Evolutionary conservation across 1,140 invertebrate species (phyloP), one percentile per base, ranked within the genome.

Genomic region (Gonatopus flavifemur): DNA sequence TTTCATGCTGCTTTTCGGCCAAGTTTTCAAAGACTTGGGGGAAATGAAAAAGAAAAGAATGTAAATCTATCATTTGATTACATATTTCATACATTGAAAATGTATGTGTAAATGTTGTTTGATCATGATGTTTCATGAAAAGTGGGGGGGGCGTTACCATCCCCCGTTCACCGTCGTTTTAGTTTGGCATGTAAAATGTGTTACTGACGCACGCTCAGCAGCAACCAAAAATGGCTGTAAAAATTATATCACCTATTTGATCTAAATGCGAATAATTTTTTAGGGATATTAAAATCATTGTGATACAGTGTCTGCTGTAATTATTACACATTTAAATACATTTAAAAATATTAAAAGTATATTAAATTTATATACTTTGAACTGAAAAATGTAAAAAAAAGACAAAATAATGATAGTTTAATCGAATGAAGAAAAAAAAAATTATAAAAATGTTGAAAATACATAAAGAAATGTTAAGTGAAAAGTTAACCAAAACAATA

Each of bases 281-380:
- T 51, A 50, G 31, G 55, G 49, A 49, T 28, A 52, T 53, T 37
- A 55, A 55, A 35, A 19, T 59, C 49, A 46, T 50, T 60, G 52
- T 57, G 53, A 62, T 62, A 56, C 24, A 55, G 42, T 52, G 49
- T 60, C 31, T 39, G 44, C 47, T 49, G 37, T 56, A 52, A 45
- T 43, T 49, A 28, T 12, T 48, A 45, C 12, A 25, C 25, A 12
- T 28, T 32, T 30, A 49, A 19, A 19, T 10, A 44, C 33, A 30
- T 28, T 28, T 28, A 28, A 7, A 12, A 7, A 28, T 28, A 12
- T 28, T 28, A 28, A 12, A 28, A 28, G 25, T 7, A 28, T n/a
- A n/a, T n/a, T 15, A 46, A 38, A 46, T 31, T 31, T 28, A 24
- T 7, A 48, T 31, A 37, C n/a, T 12, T 6, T 37, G 18, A 2